Evolutionary conservation across 2,888 invertebrate species (phyloP).

Genomic region (Cybosia mesomella): DNA sequence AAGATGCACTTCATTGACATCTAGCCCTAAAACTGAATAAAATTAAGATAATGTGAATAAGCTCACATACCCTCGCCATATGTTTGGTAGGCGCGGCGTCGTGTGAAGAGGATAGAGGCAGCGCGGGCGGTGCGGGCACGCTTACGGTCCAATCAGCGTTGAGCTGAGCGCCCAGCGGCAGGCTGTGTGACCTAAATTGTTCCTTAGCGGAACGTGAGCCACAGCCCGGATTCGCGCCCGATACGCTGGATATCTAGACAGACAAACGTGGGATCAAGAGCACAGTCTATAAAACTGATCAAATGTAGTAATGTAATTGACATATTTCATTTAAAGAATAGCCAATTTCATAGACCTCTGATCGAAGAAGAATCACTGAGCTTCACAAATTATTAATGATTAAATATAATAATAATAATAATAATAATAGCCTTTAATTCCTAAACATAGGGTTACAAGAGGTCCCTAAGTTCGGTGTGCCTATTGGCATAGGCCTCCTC

Average conservation of each 20-base stretch:
- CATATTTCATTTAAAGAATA: background rate
- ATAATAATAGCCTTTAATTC: too few relatives aligned
- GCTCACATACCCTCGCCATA: conserved; percentile 66
- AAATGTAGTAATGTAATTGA: background rate
- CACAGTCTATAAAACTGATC: background rate
- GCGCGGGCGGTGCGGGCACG: conserved; percentile 55
- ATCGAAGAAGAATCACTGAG: too few relatives aligned
- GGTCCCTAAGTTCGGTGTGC: too few relatives aligned
- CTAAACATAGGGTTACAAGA: too few relatives aligned
- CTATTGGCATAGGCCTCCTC: too few relatives aligned
- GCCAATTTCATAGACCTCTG: too few relatives aligned
- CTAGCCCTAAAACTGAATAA: background rate
- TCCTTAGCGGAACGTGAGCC: conserved; percentile 69
- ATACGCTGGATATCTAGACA: conserved; percentile 42
- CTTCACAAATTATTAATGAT: too few relatives aligned
- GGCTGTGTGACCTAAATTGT: conserved; percentile 88
- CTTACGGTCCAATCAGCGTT: conserved; percentile 77
- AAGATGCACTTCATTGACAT: background rate
- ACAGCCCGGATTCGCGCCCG: conserved; percentile 32
- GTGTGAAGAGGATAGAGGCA: conserved; percentile 46
- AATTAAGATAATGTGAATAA: background rate
- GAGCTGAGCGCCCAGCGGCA: conserved; percentile 87
- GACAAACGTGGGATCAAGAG: background rate
- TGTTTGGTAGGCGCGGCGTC: conserved; percentile 73
- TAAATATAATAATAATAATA: too few relatives aligned